Evolutionary conservation across 2,888 invertebrate genomes (phyloP), one percentile per base, ranked within the genome.

Genomic region (Idaea biselata): DNA sequence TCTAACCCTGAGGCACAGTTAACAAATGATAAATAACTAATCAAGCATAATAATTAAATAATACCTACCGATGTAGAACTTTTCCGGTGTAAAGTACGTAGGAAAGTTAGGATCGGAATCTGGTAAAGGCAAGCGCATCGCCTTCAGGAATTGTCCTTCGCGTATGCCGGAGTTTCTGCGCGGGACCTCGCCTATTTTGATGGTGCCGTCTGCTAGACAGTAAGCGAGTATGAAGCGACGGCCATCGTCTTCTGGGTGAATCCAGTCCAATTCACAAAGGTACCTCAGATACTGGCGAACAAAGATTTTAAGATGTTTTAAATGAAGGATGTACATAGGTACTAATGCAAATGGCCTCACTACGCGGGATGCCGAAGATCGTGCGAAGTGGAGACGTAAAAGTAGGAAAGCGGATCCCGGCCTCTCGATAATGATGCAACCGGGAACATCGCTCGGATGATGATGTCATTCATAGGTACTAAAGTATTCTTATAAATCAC

Each of bases 221-320:
- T 97, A 97, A 3, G 95, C 94, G 54, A 98, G 80, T 54, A 97
- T 93, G 81, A 98, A 98, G 70, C 94, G 91, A 33, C 98, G 94
- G 2, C 94, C 94, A 33, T 93, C 84, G 83, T 97, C 97, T 78
- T 97, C 97, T 0, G 96, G 96, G 77, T 96, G 95, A 6, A 96
- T 94, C 68, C 95, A 95, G 73, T 97, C 96, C 92, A 97, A 91
- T 65, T 94, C 93, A 80, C 96, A 96, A 60, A 95, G 94, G 80
- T 97, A 97, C 55, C 97, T 94, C 0, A 97, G 89, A 60, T 94
- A 93, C 92, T 94, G 67, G 18, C 25, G 6, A 17, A 67, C 55
- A 60, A 44, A 70, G 66, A 33, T 44, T 3, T 8, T 25, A 25
- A 25, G 5, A 25, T 25, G n/a, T n/a, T n/a, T n/a, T n/a, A n/a